Evolutionary conservation across 2,113 vertebrate genomes (phyloP), one percentile per base, ranked within the genome.

Genomic region (Excalfactoria chinensis): DNA sequence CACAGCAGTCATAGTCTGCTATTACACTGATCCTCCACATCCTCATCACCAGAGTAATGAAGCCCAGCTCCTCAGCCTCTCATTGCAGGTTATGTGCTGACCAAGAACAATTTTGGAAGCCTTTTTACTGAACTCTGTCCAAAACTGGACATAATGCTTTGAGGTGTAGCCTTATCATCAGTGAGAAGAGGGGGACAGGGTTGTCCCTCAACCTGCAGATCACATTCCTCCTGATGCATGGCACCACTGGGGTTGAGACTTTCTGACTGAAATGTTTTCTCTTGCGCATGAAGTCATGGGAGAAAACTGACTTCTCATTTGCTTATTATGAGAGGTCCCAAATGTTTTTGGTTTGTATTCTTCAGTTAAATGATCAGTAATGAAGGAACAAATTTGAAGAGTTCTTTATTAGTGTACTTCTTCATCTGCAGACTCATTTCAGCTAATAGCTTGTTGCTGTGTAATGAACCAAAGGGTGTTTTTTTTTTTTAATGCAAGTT

Each of bases 371-470:
- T 74, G 51, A 83, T 67, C 51, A 35, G 25, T 74, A 87, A 89
- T 55, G n/a, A 83, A 88, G 53, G 55, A 64, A 51, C 44, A 62
- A 35, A 94, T 73, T n/a, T 17, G 51, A 76, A 44, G 69, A 13
- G 9, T 66, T 80, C 56, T 63, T 89, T 86, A 76, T 83, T 80
- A 83, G 41, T 20, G 68, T 58, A 22, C 44, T 85, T 30, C 32
- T 77, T 84, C 75, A 64, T 86, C 48, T 68, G 37, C 75, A 74
- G 60, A 70, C 64, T 83, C 84, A 59, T 19, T 93, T 88, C 72
- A 78, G 69, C 56, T 80, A 64, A 77, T 77, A 82, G 58, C 12
- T 81, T 92, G 73, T 77, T 58, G 60, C 40, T 32, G 64, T 68
- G 62, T 64, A 94, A 84, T 78, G 87, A 86, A 70, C 62, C 51